Conservation (phyloP, 2,888 invertebrate genomes). For the Sesia bembeciformis region DNA sequence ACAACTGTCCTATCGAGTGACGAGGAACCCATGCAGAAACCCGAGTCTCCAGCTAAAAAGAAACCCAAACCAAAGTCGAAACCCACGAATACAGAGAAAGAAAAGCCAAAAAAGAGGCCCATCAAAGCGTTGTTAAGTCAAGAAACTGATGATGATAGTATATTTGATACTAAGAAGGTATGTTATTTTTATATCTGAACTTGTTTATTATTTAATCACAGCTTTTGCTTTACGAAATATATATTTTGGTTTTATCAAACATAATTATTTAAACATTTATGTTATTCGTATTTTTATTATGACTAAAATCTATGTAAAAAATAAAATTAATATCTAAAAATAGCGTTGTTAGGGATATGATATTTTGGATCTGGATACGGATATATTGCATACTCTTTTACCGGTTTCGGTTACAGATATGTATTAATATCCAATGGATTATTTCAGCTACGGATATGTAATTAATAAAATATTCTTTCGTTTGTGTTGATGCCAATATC, state of each 20-base stretch:
- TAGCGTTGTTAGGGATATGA: no score
- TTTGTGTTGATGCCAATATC: neutral
- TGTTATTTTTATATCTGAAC: neutral
- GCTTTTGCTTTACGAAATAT: neutral
- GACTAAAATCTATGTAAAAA: no score
- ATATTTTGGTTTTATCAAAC: neutral
- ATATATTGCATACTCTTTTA: no score
- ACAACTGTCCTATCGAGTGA: constrained; percentile 37
- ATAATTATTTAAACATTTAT: no score
- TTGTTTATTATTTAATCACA: neutral
- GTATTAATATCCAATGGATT: no score
- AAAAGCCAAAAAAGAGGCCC: constrained; percentile 56
- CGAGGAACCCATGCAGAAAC: constrained; percentile 17
- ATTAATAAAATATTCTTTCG: no score
- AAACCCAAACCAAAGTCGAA: constrained; percentile 49
- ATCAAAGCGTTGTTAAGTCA: constrained; percentile 38
- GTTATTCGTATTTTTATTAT: no score
- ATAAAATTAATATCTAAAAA: no score
- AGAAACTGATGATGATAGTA: constrained; percentile 60
- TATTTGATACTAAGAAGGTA: constrained; percentile 68
- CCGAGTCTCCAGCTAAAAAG: constrained; percentile 9
- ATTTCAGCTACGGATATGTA: no score
- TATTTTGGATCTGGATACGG: no score
- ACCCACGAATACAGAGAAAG: constrained; percentile 38
- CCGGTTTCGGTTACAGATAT: no score